Base-by-base conservation (phyloP, 2,797 vertebrate genomes). In the Scarus forsteni region DNA sequence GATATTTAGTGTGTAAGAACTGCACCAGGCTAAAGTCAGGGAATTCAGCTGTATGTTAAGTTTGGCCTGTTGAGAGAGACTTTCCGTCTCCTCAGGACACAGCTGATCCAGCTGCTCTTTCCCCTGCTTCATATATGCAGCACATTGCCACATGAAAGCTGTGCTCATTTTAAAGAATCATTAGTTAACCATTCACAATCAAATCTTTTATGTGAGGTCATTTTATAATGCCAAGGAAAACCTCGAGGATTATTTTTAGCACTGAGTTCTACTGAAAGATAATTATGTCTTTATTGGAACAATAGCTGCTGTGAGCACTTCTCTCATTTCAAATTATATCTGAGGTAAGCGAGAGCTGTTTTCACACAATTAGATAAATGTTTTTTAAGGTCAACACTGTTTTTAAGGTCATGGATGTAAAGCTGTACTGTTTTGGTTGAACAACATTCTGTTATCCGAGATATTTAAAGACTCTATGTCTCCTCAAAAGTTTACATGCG, bases 81-180 rank as follows among this genome's bases (percentile, higher is more conserved):
- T 86, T 91, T 89, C 83, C 67, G 3, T 27, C 27, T 75, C 42
- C 34, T 65, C 42, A 74, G 79, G 75, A 82, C 66, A 57, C 5
- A 3, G 39, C 55, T 54, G 39, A 61, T 73, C 75, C 65, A 62
- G 83, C 71, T 86, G 77, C 57, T 80, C n/a, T 13, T 60, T 66
- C 27, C 62, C 59, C 46, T 69, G 71, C 58, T 64, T 68, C n/a
- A 36, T 74, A 57, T 58, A 70, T 42, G 60, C 74, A 74, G 42
- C 57, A 60, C 60, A 43, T 13, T 56, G 18, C 75, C 77, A 85
- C 84, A 85, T 84, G 46, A 87, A 88, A 81, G 73, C 38, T 0
- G 0, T 45, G 66, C 57, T 77, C 43, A 40, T 73, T 88, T 81
- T 74, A 62, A 79, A 58, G 52, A 70, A 70, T 78, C 16, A 18